Evolutionary conservation across 2,888 invertebrate genomes (phyloP), one percentile per base, ranked within the genome.

Genomic region (Perithous albicinctus): DNA sequence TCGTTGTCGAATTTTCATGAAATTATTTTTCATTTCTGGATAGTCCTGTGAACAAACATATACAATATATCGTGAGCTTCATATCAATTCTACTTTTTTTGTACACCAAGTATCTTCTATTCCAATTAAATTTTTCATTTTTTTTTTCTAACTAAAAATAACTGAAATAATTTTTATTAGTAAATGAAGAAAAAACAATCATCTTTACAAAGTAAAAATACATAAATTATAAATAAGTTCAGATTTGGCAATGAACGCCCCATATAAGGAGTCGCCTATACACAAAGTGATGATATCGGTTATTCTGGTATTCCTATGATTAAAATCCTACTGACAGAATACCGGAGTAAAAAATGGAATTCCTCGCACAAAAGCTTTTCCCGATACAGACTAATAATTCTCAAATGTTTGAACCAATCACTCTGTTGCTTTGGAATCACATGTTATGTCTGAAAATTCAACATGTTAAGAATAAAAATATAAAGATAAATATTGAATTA

Each of bases 1-100:
- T 67, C 48, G 48, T 35, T 67, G 6, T 18, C 26, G 20, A 67
- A 48, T 51, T 51, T 67, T 48, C 0, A 32, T 6, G 7, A 20
- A 48, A 51, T 51, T 51, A 51, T 67, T 64, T 26, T 38, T 38
- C 61, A 10, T 46, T 12, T 26, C 63, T 1, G 12, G 5, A 43
- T 63, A 8, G 23, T n/a, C 7, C 15, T 32, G 41, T 41, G 63
- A 5, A n/a, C 18, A 18, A 1, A 35, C 18, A 63, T n/a, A n/a
- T 12, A 38, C 20, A n/a, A 41, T 38, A 26, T 23, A 63, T n/a
- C n/a, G n/a, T n/a, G n/a, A n/a, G n/a, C n/a, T n/a, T n/a, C n/a
- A n/a, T n/a, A n/a, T n/a, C n/a, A n/a, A n/a, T n/a, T n/a, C n/a
- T n/a, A n/a, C n/a, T n/a, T n/a, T n/a, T n/a, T n/a, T n/a, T n/a